Conservation (phyloP, 1,140 invertebrate species). For the Diorhabda elongata region DNA sequence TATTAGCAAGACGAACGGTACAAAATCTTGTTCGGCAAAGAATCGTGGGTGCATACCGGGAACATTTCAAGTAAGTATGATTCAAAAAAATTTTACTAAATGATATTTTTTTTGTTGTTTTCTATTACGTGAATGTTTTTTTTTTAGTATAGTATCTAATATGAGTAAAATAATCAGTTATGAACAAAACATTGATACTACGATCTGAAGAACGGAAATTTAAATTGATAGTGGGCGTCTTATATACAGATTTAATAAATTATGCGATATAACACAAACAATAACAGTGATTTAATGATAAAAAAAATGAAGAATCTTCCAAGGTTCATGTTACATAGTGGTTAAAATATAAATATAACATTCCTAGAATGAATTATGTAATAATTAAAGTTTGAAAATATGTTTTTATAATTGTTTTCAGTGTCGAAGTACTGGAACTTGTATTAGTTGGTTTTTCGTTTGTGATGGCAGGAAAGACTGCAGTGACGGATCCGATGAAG, state of each 20-base stretch:
- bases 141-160: too few species aligned
- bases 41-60: constrained; percentile 73
- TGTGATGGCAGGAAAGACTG: constrained; percentile 91
- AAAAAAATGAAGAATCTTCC: too few species aligned
- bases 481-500: constrained; percentile 78
- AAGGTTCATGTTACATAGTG: too few species aligned
- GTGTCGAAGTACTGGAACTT: constrained; percentile 75
- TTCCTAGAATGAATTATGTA: too few species aligned
- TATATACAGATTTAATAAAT: background rate
- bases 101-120: background rate
- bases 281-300: too few species aligned
- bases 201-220: background rate
- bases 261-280: background rate
- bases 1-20: constrained; percentile 51
- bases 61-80: constrained; percentile 71
- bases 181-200: too few species aligned
- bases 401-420: constrained; percentile 43
- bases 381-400: too few species aligned
- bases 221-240: background rate
- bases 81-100: background rate
- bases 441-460: constrained; percentile 87
- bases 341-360: too few species aligned
- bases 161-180: too few species aligned
- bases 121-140: too few species aligned
- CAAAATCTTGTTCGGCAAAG: constrained; percentile 61